Conservation (phyloP, 2,797 vertebrate genomes). For the Lepilemur ruficaudatus region DNA sequence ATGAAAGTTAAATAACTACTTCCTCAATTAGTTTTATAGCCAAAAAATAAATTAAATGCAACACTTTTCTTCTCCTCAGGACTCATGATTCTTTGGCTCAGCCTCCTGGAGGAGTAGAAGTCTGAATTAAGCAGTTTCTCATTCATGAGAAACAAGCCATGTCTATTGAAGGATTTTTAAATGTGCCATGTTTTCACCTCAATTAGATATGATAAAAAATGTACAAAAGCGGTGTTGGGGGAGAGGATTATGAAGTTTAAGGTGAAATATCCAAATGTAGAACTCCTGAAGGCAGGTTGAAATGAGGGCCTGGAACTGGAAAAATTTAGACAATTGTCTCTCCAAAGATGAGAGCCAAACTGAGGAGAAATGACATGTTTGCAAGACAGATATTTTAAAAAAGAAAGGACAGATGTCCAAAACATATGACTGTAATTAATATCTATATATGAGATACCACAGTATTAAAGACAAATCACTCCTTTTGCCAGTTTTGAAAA, state of each 20-base stretch:
- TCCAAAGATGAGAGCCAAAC: neutral
- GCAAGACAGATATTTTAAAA: neutral
- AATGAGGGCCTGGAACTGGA: neutral
- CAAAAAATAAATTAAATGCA: neutral
- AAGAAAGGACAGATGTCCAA: neutral
- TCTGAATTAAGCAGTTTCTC: neutral
- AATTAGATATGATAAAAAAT: neutral
- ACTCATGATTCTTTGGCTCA: neutral
- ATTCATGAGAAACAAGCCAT: neutral
- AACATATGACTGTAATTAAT: neutral
- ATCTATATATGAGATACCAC: neutral
- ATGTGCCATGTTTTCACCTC: neutral
- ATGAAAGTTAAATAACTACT: neutral
- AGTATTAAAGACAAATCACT: conserved; percentile 4
- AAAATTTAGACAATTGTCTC: neutral
- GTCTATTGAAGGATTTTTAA: neutral
- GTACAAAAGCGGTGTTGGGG: neutral
- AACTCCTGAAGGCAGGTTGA: neutral
- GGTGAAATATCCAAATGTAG: neutral
- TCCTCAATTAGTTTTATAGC: neutral
- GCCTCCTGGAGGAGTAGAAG: neutral
- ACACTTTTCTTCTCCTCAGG: neutral
- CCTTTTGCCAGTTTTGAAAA: neutral
- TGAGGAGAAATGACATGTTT: neutral
- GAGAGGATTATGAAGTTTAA: neutral